These are phyloP conservation scores for Notothenia rossii DNA, from an alignment of 2,113 vertebrate genomes.

Conservation along the genomic window DNA sequence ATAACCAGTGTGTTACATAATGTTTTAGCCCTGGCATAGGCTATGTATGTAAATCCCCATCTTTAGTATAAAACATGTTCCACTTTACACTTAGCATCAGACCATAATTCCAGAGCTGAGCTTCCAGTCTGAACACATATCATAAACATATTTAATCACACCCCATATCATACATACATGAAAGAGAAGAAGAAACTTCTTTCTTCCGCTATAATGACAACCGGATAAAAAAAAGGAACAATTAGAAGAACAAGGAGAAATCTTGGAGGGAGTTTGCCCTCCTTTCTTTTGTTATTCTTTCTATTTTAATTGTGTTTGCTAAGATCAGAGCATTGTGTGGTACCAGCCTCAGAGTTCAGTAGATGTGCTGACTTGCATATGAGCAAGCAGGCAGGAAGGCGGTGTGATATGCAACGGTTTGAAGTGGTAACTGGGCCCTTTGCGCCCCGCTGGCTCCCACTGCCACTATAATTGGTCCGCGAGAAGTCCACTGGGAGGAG, in stretches of 20 bases:
- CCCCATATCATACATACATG: neutral
- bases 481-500: constrained; percentile 2
- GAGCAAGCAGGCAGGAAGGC: neutral
- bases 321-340: constrained; percentile 28
- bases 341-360: constrained; percentile 2
- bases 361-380: constrained; percentile 22
- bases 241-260: neutral
- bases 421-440: constrained; percentile 41
- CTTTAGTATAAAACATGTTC: no score
- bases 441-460: neutral
- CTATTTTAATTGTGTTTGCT: neutral
- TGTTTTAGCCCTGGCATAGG: no score
- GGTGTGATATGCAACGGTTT: constrained; percentile 12
- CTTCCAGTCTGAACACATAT: no score
- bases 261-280: constrained; percentile 6
- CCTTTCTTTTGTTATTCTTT: neutral
- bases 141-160: no score
- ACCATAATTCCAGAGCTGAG: no score
- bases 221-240: neutral
- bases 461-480: constrained; percentile 2
- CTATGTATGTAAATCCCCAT: no score
- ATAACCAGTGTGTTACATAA: no score
- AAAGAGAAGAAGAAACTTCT: neutral
- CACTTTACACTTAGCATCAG: no score
- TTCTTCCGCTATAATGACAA: neutral